Evolutionary conservation across 2,113 vertebrate species (phyloP).

Genomic region (Artemisiospiza belli): DNA sequence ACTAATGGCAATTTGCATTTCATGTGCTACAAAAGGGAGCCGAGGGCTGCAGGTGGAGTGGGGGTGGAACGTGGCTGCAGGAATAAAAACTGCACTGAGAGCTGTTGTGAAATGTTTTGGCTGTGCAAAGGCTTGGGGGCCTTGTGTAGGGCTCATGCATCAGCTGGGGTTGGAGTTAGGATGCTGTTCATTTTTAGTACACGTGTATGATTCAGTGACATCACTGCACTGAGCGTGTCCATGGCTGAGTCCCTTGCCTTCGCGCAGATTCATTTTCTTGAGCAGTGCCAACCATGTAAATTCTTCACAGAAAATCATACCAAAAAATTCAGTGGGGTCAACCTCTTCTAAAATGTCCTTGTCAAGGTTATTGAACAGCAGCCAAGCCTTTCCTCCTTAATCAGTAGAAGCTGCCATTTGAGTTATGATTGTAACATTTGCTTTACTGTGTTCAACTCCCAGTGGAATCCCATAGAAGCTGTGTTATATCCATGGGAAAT

Average conservation of each 20-base stretch:
- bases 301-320: neutral
- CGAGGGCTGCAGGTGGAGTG: fast-evolving
- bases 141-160: neutral
- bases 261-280: neutral
- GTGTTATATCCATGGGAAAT: neutral
- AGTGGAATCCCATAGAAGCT: neutral
- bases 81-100: neutral
- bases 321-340: neutral
- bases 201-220: fast-evolving
- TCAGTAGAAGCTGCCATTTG: neutral
- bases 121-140: neutral
- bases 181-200: neutral
- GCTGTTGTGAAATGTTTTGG: neutral
- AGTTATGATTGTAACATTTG: neutral
- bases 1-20: neutral
- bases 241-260: neutral
- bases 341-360: neutral
- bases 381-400: neutral
- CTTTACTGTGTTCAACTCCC: neutral
- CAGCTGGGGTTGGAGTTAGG: neutral
- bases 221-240: fast-evolving
- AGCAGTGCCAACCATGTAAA: neutral
- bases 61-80: neutral
- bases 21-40: neutral
- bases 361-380: neutral